Conservation (phyloP, 2,113 vertebrate genomes). For the Petrocephalus zakoni region DNA sequence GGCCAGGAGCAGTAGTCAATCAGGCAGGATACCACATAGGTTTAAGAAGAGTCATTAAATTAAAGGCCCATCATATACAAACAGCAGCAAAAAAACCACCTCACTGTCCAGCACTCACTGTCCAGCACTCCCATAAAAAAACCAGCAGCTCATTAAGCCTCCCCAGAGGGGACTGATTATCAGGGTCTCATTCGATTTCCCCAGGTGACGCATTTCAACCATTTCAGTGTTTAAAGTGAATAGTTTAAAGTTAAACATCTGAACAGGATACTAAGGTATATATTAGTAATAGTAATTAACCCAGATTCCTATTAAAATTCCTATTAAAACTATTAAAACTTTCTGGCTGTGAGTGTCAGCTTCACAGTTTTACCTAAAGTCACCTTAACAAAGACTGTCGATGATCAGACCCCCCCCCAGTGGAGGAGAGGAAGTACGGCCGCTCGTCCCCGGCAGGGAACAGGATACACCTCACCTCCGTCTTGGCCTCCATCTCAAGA, state of each 20-base stretch:
- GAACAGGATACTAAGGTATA: background rate
- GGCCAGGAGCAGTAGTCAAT: background rate
- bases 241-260: background rate
- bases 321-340: background rate
- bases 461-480: background rate
- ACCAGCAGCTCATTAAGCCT: background rate
- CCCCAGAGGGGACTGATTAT: background rate
- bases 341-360: background rate
- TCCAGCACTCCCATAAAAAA: background rate
- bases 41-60: background rate
- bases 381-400: background rate
- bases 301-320: background rate
- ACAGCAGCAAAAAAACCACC: background rate
- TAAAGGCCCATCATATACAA: background rate
- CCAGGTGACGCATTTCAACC: background rate
- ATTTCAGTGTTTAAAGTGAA: background rate
- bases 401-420: background rate
- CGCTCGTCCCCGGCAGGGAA: background rate
- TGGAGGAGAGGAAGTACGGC: background rate
- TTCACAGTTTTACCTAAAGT: background rate
- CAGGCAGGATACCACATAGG: background rate
- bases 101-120: background rate
- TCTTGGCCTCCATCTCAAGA: background rate
- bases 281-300: background rate
- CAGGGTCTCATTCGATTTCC: background rate